Evolutionary conservation across 2,888 invertebrate genomes (phyloP), one percentile per base, ranked within the genome.

Genomic region (Nycteola revayana): DNA sequence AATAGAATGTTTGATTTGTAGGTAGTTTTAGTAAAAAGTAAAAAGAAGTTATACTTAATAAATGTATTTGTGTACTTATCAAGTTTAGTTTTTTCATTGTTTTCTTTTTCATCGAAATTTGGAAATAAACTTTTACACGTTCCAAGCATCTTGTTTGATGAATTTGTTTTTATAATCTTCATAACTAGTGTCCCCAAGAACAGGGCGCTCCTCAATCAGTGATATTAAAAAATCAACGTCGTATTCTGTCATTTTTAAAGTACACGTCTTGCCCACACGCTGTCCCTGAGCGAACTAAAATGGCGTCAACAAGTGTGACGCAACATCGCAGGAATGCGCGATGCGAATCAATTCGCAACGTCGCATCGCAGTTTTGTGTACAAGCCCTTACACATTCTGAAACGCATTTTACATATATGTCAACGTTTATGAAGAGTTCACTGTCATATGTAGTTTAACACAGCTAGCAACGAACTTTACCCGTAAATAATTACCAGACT

Each of bases 111-210:
- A 28, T 47, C 32, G 46, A 46, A 52, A 46, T 46, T 47, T 41
- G 40, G 40, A 50, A 47, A 50, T 42, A 56, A 46, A 43, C 42
- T 41, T 46, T 49, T 37, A 47, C 56, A 53, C 10, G 42, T 50
- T 55, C 49, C 52, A 55, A 39, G 34, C 49, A 37, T 49, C 48
- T 38, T 33, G 18, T 26, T 27, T 29, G 20, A 32, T 14, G n/a
- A 28, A 46, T 52, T 43, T 54, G 24, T 54, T 51, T 48, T 47
- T 51, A 48, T 49, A 53, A 51, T 50, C 34, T 37, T 56, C 56
- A 37, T 49, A 41, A 49, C 49, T 54, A 36, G 42, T 49, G 48
- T 53, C 48, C 51, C 46, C 51, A 48, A 54, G 31, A 39, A 49
- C 46, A 23, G 42, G 45, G 35, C 38, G 32, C 34, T 36, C 39